These are phyloP conservation scores for Drosophila trichaetosa DNA, from an alignment of 2,888 invertebrate species.

Conservation along the genomic window DNA sequence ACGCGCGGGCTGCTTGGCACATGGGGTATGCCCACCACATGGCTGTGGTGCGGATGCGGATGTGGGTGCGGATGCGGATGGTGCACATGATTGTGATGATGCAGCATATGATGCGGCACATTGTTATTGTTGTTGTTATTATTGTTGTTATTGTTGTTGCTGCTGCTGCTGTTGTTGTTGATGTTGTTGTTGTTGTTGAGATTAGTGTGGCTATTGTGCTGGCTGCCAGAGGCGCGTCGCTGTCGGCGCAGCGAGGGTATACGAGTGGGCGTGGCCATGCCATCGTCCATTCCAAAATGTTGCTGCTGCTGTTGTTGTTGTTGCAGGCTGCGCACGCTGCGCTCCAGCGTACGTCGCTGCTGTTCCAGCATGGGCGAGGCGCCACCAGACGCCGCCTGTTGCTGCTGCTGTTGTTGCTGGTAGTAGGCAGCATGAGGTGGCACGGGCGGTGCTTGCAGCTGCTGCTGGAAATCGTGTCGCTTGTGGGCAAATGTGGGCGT, in stretches of 20 bases:
- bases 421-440: constrained; percentile 79
- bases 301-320: constrained; percentile 50
- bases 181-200: constrained; percentile 35
- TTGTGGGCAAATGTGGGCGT: constrained; percentile 82
- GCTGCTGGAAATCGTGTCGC: constrained; percentile 68
- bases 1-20: constrained; percentile 84
- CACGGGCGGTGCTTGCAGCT: constrained; percentile 74
- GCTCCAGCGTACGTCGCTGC: constrained; percentile 82
- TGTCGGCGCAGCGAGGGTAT: constrained; percentile 84
- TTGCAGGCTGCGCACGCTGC: constrained; percentile 81
- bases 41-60: constrained; percentile 38
- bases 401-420: constrained; percentile 62
- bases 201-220: constrained; percentile 74
- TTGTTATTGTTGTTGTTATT: constrained; percentile 54
- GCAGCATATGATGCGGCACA: constrained; percentile 58
- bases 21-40: constrained; percentile 82
- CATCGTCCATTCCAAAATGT: constrained; percentile 71
- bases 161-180: constrained; percentile 52
- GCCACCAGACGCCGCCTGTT: constrained; percentile 58
- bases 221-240: constrained; percentile 80
- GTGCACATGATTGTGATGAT: constrained; percentile 58
- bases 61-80: constrained; percentile 37
- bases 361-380: constrained; percentile 80
- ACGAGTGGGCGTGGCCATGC: constrained; percentile 77
- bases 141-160: constrained; percentile 32